Conservation (phyloP, 1,140 invertebrate genomes). For the Eumaeus atala region DNA sequence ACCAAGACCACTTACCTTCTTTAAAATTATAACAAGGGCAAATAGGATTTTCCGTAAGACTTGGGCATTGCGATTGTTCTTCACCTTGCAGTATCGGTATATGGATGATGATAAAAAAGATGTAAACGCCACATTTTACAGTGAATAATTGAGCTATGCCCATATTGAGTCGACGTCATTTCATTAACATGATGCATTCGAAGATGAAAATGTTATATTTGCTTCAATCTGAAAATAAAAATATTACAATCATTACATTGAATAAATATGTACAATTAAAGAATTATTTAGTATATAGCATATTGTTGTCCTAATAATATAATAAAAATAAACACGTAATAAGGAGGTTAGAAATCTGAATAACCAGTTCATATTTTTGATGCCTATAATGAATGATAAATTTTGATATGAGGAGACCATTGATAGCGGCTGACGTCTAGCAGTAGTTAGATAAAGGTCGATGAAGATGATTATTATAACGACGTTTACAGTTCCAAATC, state of each 20-base stretch:
- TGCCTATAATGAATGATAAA: no score
- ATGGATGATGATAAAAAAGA: constrained; percentile 58
- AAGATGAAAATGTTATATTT: constrained; percentile 21
- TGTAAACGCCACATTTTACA: constrained; percentile 57
- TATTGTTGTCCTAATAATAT: no score
- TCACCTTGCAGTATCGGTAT: constrained; percentile 68
- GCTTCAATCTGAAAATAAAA: constrained; percentile 24
- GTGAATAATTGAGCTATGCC: constrained; percentile 47
- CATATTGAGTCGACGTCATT: constrained; percentile 66
- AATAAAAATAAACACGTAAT: no score
- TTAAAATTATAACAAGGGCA: constrained; percentile 94
- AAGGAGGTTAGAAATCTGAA: no score
- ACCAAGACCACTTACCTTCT: constrained; percentile 76
- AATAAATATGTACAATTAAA: no score
- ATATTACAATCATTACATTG: neutral
- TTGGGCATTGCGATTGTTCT: constrained; percentile 78
- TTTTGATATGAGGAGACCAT: no score
- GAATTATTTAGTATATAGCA: no score
- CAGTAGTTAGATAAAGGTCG: no score
- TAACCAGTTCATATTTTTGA: no score
- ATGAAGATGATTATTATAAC: no score
- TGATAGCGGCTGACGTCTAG: no score
- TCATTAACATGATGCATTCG: constrained; percentile 57
- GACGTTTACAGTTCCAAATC: no score
- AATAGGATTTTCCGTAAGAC: constrained; percentile 80